Evolutionary conservation across 2,113 vertebrate species (phyloP), one percentile per base, ranked within the genome.

Genomic region (Dascyllus trimaculatus): DNA sequence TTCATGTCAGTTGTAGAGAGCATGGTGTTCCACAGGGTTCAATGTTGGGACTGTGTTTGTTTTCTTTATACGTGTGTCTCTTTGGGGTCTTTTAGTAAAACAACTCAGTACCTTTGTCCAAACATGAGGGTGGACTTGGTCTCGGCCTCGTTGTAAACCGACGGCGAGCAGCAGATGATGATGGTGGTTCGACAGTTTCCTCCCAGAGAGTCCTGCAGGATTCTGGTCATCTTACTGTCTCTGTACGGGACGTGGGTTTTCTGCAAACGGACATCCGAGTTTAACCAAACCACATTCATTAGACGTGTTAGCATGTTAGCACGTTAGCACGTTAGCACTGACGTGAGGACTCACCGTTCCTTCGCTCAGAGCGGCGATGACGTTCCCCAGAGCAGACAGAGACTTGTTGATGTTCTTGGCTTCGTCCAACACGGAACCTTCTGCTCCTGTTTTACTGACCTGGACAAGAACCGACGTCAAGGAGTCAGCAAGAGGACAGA

Each of bases 321-420:
- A 45, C n/a, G 2, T 25, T 2, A 15, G 2, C 4, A 15, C 17
- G 1, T 21, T 10, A 35, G 13, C 9, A 45, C 43, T 48, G 21
- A 54, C n/a, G 56, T 35, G 38, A 11, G 11, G 21, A 72, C 75
- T 88, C 24, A 87, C 85, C n/a, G 67, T 98, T 92, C 98, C 98
- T 92, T 99, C 98, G 54, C 98, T 97, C 93, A 99, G 89, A 51
- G 98, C 98, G 0, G 98, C 96, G 83, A 99, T 99, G 89, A 99
- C 98, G 1, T 99, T 99, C 79, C 98, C 98, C 51, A 99, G 93
- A 69, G 98, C 97, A 54, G 97, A 99, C 82, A 99, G 91, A 93
- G 98, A 99, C 79, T 99, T 99, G 94, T 99, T 99, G 95, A 99
- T 99, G 90, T 99, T 99, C 95, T 99, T 99, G 70, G 98, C 98